Evolutionary conservation across 2,888 invertebrate genomes (phyloP).

Genomic region (Hypercompe scribonia): DNA sequence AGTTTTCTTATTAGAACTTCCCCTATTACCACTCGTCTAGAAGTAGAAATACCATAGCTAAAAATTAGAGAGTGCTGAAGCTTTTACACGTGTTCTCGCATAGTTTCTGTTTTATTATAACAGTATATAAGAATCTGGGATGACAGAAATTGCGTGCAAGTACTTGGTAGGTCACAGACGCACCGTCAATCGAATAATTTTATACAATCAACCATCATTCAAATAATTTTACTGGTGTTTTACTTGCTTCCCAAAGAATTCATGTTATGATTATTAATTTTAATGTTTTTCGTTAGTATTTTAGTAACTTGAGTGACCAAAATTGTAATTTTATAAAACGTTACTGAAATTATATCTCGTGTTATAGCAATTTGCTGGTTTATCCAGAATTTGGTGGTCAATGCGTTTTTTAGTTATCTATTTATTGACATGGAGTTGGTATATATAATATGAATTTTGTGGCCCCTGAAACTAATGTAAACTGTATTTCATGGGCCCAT

Average conservation of each 20-base stretch:
- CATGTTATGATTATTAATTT: too few relatives aligned
- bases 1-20: conserved; percentile 86
- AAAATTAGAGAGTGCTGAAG: conserved; percentile 66
- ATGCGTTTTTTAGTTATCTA: too few relatives aligned
- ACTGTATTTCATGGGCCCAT: too few relatives aligned
- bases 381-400: too few relatives aligned
- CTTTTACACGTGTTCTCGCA: conserved; percentile 11
- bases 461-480: too few relatives aligned
- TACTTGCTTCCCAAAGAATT: neutral
- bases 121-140: neutral
- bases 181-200: neutral
- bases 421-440: too few relatives aligned
- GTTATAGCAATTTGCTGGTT: too few relatives aligned
- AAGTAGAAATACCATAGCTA: conserved; percentile 69
- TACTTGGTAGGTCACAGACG: neutral
- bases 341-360: too few relatives aligned
- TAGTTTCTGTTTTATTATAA: neutral
- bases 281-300: too few relatives aligned
- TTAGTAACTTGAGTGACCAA: too few relatives aligned
- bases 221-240: neutral
- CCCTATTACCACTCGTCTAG: conserved; percentile 76
- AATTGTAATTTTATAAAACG: too few relatives aligned
- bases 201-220: neutral
- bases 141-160: neutral
- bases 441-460: too few relatives aligned